Base-by-base conservation (phyloP, 2,888 invertebrate genomes). In the Cantharis flavilabris region DNA sequence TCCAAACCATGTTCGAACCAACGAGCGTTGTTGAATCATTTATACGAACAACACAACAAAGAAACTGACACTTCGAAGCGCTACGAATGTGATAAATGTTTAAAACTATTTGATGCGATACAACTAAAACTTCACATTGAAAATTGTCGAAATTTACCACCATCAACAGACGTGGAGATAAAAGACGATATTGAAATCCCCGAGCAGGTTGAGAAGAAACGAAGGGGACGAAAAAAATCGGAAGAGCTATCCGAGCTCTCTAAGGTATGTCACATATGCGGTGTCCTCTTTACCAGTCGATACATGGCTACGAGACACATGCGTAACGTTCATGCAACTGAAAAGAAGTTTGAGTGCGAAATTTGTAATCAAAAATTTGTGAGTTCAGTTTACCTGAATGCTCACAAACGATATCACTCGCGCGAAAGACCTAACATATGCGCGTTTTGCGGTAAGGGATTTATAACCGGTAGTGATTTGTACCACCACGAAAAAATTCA, bases 381-480 rank as follows among this genome's bases (percentile, higher is more conserved):
- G 2, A 86, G 86, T 18, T 80, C 83, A 2, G 86, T 86, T 10
- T 87, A 87, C 80, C 79, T 87, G 72, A 84, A 83, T 30, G 86
- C 86, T 0, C 87, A 87, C 75, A 85, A 86, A 77, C 81, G 83
- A 23, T 86, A 86, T 75, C 85, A 86, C 75, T 80, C 80, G 0
- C 82, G 86, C 0, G 85, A 86, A 33, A 73, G 87, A 26, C 82
- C 84, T 1, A 85, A 87, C 75, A 85, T 86, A 30, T 87, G 87
- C 77, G 84, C 84, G 5, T 85, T 84, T 77, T 87, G 87, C 79
- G 86, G 86, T n/a, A 91, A 91, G 84, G 88, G 89, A 7, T 87
- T 84, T 73, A 86, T 86, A 71, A 86, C 86, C 1, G 83, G 85
- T 1, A 85, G 86, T 76, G 86, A 87, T 80, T 81, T 87, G 28